Conservation (phyloP, 2,797 vertebrate genomes). For the Sebastes flavidus region DNA sequence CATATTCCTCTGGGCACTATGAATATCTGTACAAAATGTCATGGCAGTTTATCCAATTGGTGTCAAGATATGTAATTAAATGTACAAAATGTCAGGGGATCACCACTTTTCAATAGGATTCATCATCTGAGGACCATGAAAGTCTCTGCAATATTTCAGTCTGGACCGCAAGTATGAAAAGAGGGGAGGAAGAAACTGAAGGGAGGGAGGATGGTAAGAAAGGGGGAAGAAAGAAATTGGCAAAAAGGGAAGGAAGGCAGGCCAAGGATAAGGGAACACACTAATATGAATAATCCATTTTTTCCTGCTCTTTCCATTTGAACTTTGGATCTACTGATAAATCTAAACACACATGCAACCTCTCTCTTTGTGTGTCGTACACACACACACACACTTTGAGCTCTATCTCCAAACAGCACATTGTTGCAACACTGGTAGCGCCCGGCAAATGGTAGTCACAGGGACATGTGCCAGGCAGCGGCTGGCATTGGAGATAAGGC, state of each 20-base stretch:
- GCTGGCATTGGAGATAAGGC: slow-evolving; percentile 58
- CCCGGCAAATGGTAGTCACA: not conserved
- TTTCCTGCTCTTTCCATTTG: slow-evolving; percentile 6
- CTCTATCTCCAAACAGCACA: slow-evolving; percentile 42
- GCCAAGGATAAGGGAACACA: not conserved
- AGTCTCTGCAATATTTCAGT: not conserved
- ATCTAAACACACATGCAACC: not conserved
- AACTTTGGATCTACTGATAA: not conserved
- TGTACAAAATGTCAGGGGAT: not conserved
- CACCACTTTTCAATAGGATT: not conserved
- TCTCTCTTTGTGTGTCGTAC: not conserved
- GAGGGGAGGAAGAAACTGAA: not conserved
- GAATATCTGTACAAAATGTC: not conserved
- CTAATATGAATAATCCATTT: not conserved
- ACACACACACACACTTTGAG: not conserved
- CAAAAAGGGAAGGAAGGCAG: not conserved
- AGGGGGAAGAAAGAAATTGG: not conserved
- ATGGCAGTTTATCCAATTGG: not conserved
- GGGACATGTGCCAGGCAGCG: slow-evolving; percentile 14
- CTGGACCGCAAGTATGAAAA: not conserved
- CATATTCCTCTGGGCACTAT: not conserved
- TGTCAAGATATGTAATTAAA: not conserved
- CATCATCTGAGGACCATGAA: not conserved
- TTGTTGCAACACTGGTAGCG: slow-evolving; percentile 3
- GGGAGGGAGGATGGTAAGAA: not conserved